Percentiles rank a stretch among this genome's conserved stretches.
Conservation (phyloP, 1,140 invertebrate species). For the Zaprionus lachaisei region DNA sequence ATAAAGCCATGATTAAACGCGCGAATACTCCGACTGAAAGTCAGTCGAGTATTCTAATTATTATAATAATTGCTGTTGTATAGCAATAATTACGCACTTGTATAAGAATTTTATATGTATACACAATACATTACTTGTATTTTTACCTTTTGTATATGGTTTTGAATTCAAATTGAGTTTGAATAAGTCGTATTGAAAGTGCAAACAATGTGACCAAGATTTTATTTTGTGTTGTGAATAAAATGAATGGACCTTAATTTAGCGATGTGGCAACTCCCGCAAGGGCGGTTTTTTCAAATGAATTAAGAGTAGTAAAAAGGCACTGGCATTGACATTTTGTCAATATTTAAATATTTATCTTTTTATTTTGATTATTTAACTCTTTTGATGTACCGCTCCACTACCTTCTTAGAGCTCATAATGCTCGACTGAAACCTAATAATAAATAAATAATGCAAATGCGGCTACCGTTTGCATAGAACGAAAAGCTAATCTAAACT, state of each 20-base stretch:
- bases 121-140: neutral
- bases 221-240: neutral
- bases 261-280: slow-evolving; percentile 8
- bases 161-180: neutral
- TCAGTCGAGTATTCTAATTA: neutral
- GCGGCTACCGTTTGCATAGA: slow-evolving; percentile 37
- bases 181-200: neutral
- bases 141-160: neutral
- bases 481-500: slow-evolving; percentile 30
- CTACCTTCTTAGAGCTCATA: neutral
- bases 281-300: neutral
- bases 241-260: neutral
- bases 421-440: slow-evolving; percentile 40
- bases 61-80: neutral
- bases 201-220: slow-evolving; percentile 26
- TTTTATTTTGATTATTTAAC: neutral
- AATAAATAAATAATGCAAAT: slow-evolving; percentile 24
- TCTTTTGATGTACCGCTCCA: neutral
- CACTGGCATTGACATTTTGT: neutral
- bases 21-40: neutral
- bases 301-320: neutral
- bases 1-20: neutral
- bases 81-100: neutral
- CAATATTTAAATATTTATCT: neutral
- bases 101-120: neutral